Evolutionary conservation across 2,113 vertebrate species (phyloP), one percentile per base, ranked within the genome.

Genomic region (Eptesicus fuscus): DNA sequence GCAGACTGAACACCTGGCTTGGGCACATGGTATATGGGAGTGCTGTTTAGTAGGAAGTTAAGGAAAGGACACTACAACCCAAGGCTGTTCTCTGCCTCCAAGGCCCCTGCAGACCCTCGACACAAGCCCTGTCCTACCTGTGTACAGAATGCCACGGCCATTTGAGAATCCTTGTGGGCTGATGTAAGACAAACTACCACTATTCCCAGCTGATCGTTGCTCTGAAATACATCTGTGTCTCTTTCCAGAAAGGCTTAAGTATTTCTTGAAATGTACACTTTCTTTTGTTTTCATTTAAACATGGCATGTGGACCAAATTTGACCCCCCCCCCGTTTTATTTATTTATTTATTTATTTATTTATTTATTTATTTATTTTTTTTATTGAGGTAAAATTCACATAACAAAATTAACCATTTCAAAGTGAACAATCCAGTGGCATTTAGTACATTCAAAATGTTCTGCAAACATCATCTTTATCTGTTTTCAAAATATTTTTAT

Each of bases 301-400:
- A 1, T 1, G 4, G 37, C 2, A 4, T 1, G 1, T 59, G 49
- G 14, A 49, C 28, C 70, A 77, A 77, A 53, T 83, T 16, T 42
- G 32, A 63, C 18, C 32, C 63, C 44, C 44, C 9, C 6, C 25
- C 30, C 28, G 32, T 83, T 89, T 89, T 32, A 25, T 35, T 67
- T 88, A 80, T 22, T 82, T 88, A 80, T n/a, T 82, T 88, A 22
- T 30, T 74, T n/a, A n/a, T n/a, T n/a, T n/a, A n/a, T 89, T 89
- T 32, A 25, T 35, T 67, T 88, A 80, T 22, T 82, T 88, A 80
- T n/a, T 82, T 88, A 22, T 30, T 74, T n/a, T n/a, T n/a, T 82
- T 79, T 40, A 63, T 65, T 53, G 35, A 74, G 77, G 16, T 65
- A 35, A 35, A 74, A 76, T 53, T n/a, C 40, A 23, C 12, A 22